Evolutionary conservation across 53 echinoderm and acorn worm species (phyloP).

Genomic region (Pentamera pediparva): DNA sequence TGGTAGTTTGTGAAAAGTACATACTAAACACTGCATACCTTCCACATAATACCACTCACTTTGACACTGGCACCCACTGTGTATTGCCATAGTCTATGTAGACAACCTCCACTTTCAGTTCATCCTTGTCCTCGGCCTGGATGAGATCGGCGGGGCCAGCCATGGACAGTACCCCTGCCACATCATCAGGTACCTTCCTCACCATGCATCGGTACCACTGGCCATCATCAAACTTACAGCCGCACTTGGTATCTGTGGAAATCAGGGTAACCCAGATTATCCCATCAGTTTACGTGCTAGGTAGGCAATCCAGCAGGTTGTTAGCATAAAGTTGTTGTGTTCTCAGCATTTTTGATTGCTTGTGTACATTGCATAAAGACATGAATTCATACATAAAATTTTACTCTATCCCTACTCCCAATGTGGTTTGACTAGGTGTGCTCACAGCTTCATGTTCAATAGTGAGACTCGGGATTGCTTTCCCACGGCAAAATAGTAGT

Average conservation of each 20-base stretch:
- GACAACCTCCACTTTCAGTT: slow-evolving; percentile 65
- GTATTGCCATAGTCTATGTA: slow-evolving; percentile 95
- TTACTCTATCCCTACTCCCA: too few relatives aligned
- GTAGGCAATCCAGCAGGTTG: too few relatives aligned
- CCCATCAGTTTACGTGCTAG: not conserved
- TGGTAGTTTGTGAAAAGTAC: too few relatives aligned
- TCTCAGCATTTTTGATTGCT: too few relatives aligned
- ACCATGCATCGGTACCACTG: slow-evolving; percentile 75
- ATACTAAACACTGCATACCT: not conserved
- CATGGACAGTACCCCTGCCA: slow-evolving; percentile 19
- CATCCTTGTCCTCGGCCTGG: slow-evolving; percentile 45
- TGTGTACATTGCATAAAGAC: too few relatives aligned
- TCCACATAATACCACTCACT: slow-evolving; percentile 34
- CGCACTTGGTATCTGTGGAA: slow-evolving; percentile 51
- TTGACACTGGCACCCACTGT: slow-evolving; percentile 73
- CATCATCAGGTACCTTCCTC: slow-evolving; percentile 46
- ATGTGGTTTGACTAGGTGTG: not conserved
- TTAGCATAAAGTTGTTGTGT: not conserved
- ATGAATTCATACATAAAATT: too few relatives aligned
- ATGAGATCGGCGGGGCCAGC: not conserved
- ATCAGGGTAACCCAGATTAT: too few relatives aligned
- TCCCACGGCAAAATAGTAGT: too few relatives aligned
- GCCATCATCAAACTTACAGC: slow-evolving; percentile 76
- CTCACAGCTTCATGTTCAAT: not conserved
- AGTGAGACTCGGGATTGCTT: too few relatives aligned